A percentile compares a stretch with the other conserved stretches of the same genome.
These are phyloP conservation scores for Sebastes cheni DNA, from an alignment of 2,797 vertebrate genomes.

Conservation along the genomic window DNA sequence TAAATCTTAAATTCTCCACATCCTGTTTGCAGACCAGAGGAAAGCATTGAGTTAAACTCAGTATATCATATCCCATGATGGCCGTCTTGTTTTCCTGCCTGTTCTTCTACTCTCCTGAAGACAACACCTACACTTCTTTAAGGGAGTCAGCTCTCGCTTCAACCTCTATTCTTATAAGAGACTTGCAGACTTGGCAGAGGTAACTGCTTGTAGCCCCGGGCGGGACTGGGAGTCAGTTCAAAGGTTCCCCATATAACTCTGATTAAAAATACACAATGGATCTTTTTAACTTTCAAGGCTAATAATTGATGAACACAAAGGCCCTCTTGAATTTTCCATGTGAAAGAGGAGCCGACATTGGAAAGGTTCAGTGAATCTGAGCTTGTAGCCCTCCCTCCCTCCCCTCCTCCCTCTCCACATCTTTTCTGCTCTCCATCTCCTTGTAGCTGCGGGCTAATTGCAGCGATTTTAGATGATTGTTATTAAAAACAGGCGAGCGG, in stretches of 20 bases:
- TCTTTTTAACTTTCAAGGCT: slow-evolving; percentile 68
- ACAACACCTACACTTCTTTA: background rate
- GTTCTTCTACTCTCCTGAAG: background rate
- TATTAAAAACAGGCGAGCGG: slow-evolving; percentile 82
- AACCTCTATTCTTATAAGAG: background rate
- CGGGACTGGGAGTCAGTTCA: slow-evolving; percentile 67
- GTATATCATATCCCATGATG: background rate
- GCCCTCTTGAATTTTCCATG: slow-evolving; percentile 72
- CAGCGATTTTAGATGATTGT: slow-evolving; percentile 83
- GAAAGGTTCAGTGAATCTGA: slow-evolving; percentile 69
- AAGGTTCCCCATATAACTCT: slow-evolving; percentile 59
- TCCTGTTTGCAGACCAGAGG: background rate
- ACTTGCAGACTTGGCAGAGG: slow-evolving; percentile 4
- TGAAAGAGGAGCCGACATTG: slow-evolving; percentile 70
- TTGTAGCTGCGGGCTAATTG: slow-evolving; percentile 80
- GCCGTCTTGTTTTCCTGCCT: background rate
- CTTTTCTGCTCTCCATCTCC: slow-evolving; percentile 57
- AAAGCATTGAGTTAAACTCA: background rate
- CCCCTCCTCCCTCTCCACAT: slow-evolving; percentile 14
- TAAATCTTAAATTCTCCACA: slow-evolving; percentile 1
- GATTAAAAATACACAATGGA: slow-evolving; percentile 75
- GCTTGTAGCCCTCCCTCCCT: slow-evolving; percentile 20
- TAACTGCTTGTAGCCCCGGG: slow-evolving; percentile 43
- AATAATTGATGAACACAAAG: slow-evolving; percentile 76
- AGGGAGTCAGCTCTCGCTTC: background rate